Evolutionary conservation across 2,888 invertebrate species (phyloP).

Genomic region (Chloroclystis v-ata): DNA sequence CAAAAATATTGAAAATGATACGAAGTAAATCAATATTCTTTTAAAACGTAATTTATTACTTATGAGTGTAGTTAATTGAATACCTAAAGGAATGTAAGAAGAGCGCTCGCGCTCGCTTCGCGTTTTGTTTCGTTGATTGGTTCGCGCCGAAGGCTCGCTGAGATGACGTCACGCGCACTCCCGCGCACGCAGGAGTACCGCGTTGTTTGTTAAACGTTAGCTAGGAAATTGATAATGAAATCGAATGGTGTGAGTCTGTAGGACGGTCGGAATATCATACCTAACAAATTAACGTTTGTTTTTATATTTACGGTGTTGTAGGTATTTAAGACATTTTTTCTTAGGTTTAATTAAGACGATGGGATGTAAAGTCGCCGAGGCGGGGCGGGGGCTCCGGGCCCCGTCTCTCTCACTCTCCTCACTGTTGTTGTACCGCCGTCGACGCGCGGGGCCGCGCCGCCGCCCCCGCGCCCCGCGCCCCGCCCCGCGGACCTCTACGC

Average conservation of each 20-base stretch:
- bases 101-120: constrained; percentile 51
- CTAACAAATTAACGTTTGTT: constrained; percentile 78
- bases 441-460: constrained; percentile 73
- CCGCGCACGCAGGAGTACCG: constrained; percentile 59
- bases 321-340: constrained; percentile 78
- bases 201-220: constrained; percentile 76
- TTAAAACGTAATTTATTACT: constrained; percentile 77
- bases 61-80: constrained; percentile 78
- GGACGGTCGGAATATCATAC: constrained; percentile 76
- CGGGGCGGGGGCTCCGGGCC: too few species aligned
- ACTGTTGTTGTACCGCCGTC: constrained; percentile 77
- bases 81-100: constrained; percentile 65
- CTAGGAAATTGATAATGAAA: constrained; percentile 79
- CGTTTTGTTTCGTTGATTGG: constrained; percentile 57
- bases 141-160: constrained; percentile 47
- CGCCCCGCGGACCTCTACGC: constrained; percentile 52
- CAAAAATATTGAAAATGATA: constrained; percentile 78
- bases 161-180: constrained; percentile 41
- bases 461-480: constrained; percentile 33
- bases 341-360: constrained; percentile 77
- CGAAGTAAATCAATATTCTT: constrained; percentile 78
- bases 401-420: constrained; percentile 73
- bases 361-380: constrained; percentile 74
- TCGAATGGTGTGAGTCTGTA: constrained; percentile 76
- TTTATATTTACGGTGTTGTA: constrained; percentile 79